These are phyloP conservation scores for Tyria jacobaeae DNA, from an alignment of 2,888 invertebrate genomes.

Conservation along the genomic window DNA sequence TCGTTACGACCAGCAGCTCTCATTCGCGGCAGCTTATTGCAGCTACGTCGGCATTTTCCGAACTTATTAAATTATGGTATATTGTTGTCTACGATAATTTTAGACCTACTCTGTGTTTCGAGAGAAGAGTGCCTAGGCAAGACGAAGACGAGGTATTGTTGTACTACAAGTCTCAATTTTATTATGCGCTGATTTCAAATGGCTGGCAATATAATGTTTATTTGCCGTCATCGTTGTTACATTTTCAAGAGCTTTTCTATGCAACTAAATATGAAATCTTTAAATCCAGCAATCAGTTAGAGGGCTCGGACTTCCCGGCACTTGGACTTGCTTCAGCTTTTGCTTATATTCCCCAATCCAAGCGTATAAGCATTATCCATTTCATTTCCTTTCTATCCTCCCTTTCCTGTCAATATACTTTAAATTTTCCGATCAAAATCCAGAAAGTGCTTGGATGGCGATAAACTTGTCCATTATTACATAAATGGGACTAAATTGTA, in stretches of 20 bases:
- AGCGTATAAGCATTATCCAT: too few species aligned
- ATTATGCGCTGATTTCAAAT: neutral
- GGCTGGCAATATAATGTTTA: neutral
- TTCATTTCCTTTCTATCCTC: too few species aligned
- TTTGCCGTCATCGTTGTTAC: neutral
- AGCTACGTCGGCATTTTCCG: conserved; percentile 54
- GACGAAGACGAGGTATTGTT: conserved; percentile 8
- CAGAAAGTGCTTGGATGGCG: too few species aligned
- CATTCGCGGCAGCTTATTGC: conserved; percentile 71
- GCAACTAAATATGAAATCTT: neutral
- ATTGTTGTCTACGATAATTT: conserved; percentile 75
- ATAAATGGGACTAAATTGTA: too few species aligned
- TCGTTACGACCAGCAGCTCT: conserved; percentile 54
- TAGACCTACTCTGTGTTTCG: conserved; percentile 17
- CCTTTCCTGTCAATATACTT: too few species aligned
- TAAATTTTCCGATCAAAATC: too few species aligned
- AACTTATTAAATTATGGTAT: conserved; percentile 79
- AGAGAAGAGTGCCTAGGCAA: neutral
- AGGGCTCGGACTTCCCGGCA: too few species aligned
- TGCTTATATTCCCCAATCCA: too few species aligned
- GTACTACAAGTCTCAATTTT: neutral
- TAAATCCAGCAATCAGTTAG: too few species aligned
- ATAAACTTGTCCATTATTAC: too few species aligned
- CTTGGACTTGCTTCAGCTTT: too few species aligned
- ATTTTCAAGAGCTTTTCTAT: neutral